Base-by-base conservation (phyloP, 2,888 invertebrate genomes). In the Melanchra persicariae region DNA sequence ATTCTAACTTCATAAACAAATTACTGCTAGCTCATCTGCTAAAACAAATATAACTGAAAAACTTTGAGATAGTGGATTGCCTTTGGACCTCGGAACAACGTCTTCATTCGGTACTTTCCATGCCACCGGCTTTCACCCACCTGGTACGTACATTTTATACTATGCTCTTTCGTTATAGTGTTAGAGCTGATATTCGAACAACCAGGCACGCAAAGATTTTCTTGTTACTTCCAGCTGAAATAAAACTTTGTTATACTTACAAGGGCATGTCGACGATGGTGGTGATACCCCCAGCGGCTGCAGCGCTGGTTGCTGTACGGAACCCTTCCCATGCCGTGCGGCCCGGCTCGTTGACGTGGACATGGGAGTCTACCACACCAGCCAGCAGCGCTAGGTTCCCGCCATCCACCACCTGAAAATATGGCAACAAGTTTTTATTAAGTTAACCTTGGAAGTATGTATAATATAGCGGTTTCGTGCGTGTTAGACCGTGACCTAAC, bases 321-420 rank as follows among this genome's bases (percentile, higher is more conserved):
- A 97, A 98, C 24, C 97, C 97, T 92, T 98, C 97, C 97, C 97
- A 97, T 37, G 97, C 96, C 8, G 97, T 97, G 66, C 97, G 95
- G 0, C 97, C 97, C 7, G 97, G 97, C 87, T 97, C 97, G 84
- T 97, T 97, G 1, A 97, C 96, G 82, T 97, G 97, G 12, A 97
- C 97, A 87, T 97, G 97, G 0, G 97, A 96, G 90, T 97, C 97
- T 40, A 97, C 97, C 5, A 97, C 93, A 1, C 97, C 97, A 0
- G 97, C 96, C 97, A 97, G 96, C 40, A 97, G 82, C 4, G 90
- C 92, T 63, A 87, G 62, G 6, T 89, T 84, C 0, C 90, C 91
- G 0, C 92, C 93, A 66, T 93, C 92, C 10, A 91, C 80, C 49
- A 93, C 88, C 93, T 93, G 70, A 12, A 87, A 87, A 37, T 6